Percentiles rank a stretch among this genome's conserved stretches.
Evolutionary conservation across 2,797 vertebrate species (phyloP).

Genomic region (Babyrousa celebensis): DNA sequence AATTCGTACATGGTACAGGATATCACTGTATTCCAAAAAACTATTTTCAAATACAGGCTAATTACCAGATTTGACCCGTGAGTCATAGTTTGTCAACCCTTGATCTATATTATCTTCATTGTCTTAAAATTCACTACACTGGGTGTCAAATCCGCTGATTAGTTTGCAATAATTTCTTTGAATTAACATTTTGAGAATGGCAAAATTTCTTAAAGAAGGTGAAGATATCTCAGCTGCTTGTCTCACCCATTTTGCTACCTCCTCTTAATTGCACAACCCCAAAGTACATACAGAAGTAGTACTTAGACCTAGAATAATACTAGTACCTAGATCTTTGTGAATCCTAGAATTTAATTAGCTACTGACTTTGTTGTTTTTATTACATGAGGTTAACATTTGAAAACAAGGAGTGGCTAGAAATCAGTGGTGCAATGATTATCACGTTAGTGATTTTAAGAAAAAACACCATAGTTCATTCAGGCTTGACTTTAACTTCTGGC

Average conservation of each 20-base stretch:
- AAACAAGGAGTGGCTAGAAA: slow-evolving; percentile 52
- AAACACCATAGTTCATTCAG: neutral
- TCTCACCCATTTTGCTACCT: neutral
- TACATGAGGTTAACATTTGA: slow-evolving; percentile 28
- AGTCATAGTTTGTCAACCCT: neutral
- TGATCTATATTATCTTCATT: neutral
- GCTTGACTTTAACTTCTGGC: neutral
- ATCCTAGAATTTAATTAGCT: slow-evolving; percentile 9
- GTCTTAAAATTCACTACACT: neutral
- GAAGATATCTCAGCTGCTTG: neutral
- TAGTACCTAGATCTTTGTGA: neutral
- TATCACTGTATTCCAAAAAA: neutral
- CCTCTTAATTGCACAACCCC: neutral
- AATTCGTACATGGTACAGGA: neutral
- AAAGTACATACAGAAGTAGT: slow-evolving; percentile 24
- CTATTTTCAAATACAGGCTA: neutral
- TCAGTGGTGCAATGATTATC: neutral
- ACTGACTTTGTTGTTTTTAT: slow-evolving; percentile 16
- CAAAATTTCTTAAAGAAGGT: neutral
- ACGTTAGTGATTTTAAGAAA: neutral
- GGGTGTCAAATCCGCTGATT: neutral
- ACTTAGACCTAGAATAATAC: neutral
- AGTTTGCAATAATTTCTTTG: neutral
- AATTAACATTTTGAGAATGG: slow-evolving; percentile 48
- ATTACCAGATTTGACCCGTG: neutral